phyloP scores from a whole-genome alignment of 2,888 invertebrate species.

The Megaustenia siamemsis region DNA sequence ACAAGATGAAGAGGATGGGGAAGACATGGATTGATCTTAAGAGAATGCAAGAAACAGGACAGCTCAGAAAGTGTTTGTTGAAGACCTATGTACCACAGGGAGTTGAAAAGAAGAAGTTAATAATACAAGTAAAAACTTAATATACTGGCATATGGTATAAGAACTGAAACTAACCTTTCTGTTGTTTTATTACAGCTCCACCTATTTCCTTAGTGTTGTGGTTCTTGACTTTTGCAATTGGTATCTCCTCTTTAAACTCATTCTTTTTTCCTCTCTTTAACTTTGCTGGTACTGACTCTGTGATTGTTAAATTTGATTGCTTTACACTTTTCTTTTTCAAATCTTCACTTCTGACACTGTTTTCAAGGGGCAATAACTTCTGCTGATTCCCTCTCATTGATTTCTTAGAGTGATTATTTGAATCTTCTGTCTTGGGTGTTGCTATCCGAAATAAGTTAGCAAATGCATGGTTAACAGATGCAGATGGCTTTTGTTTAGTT shows the following conservation, averaged over 20 bases:
- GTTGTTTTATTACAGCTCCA: background rate
- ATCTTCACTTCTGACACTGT: background rate
- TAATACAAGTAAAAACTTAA: too few relatives aligned
- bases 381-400: background rate
- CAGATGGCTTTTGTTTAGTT: background rate
- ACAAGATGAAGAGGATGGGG: too few relatives aligned
- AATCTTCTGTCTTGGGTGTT: background rate
- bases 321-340: background rate
- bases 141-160: too few relatives aligned
- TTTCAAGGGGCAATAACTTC: background rate
- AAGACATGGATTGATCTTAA: too few relatives aligned
- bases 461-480: slow-evolving; percentile 27
- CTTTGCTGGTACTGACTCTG: background rate
- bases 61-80: too few relatives aligned
- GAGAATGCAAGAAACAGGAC: too few relatives aligned
- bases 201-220: background rate
- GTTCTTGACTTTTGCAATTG: background rate
- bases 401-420: background rate
- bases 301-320: background rate
- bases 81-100: too few relatives aligned
- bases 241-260: background rate
- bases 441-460: slow-evolving; percentile 31
- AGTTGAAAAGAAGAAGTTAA: too few relatives aligned
- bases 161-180: background rate
- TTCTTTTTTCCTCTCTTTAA: background rate